Evolutionary conservation across 1,140 invertebrate genomes (phyloP), one percentile per base, ranked within the genome.

Genomic region (Vanessa tameamea): DNA sequence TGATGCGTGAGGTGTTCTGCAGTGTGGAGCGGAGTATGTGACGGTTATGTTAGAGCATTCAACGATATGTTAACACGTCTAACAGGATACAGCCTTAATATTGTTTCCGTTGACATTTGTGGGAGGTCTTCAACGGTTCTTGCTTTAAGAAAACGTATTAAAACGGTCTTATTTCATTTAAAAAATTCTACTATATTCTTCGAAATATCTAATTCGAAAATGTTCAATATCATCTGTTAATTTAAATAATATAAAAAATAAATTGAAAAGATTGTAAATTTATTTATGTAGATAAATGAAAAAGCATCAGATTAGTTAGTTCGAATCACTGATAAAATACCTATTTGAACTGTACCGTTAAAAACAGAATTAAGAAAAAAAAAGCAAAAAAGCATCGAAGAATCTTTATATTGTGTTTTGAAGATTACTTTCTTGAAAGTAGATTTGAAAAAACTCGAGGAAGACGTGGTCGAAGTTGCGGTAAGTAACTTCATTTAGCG

Each of bases 31-130:
- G 26, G 26, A 43, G 7, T 43, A 2, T 37, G 7, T 43, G 37
- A 11, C 37, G 37, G 37, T 11, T 43, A 43, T 43, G 37, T 37
- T 43, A 37, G 61, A 37, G 6, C 47, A 47, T 66, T 66, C 20
- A 16, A 68, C 31, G 26, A 31, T 31, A 69, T 50, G 73, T 63
- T 57, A 57, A 61, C 53, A 68, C 65, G 68, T 70, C 64, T 20
- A 64, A 77, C 78, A 77, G 78, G 78, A 80, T 80, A 80, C 73
- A 73, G 66, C 71, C 69, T 76, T 74, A 79, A 74, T 65, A 77
- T 72, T 73, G 47, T 65, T 64, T 75, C 75, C 76, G 73, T 73
- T 73, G 61, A 70, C 69, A 69, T 47, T 72, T 70, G 71, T 65
- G 78, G 72, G 74, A 64, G 71, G 71, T 79, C 77, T 69, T 61